Evolutionary conservation across 2,888 invertebrate species (phyloP).

Genomic region (Ceramica pisi): DNA sequence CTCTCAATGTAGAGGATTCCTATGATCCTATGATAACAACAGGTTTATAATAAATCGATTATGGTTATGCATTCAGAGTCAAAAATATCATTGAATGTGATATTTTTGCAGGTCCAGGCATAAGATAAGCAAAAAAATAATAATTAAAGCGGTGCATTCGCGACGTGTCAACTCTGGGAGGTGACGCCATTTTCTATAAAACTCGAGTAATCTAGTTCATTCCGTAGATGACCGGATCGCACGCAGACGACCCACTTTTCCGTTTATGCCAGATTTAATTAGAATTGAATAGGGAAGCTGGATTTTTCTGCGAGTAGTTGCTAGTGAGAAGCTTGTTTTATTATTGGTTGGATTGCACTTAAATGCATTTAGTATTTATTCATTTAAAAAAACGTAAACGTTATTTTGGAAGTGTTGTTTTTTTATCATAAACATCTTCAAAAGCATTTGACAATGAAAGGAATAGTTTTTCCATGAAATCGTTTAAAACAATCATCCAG

Average conservation of each 20-base stretch:
- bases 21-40: too few species aligned
- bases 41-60: not conserved
- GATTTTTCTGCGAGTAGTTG: slow-evolving; percentile 45
- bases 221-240: slow-evolving; percentile 58
- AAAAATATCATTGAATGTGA: too few species aligned
- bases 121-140: too few species aligned
- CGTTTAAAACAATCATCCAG: too few species aligned
- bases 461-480: too few species aligned
- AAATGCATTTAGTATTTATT: not conserved
- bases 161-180: slow-evolving; percentile 44
- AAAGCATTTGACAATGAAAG: too few species aligned
- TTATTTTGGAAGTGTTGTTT: too few species aligned
- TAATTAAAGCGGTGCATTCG: slow-evolving; percentile 55
- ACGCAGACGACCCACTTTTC: slow-evolving; percentile 65
- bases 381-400: too few species aligned
- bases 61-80: not conserved
- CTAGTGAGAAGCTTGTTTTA: slow-evolving; percentile 29
- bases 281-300: slow-evolving; percentile 60
- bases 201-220: slow-evolving; percentile 60
- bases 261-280: slow-evolving; percentile 65
- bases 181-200: slow-evolving; percentile 62
- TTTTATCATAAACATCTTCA: too few species aligned
- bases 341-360: slow-evolving; percentile 5
- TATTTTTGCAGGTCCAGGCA: too few species aligned
- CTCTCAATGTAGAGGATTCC: too few species aligned